A percentile compares a stretch with the other conserved stretches of the same genome.
These are phyloP conservation scores for Falco naumanni DNA, from an alignment of 2,797 vertebrate genomes.

Conservation along the genomic window DNA sequence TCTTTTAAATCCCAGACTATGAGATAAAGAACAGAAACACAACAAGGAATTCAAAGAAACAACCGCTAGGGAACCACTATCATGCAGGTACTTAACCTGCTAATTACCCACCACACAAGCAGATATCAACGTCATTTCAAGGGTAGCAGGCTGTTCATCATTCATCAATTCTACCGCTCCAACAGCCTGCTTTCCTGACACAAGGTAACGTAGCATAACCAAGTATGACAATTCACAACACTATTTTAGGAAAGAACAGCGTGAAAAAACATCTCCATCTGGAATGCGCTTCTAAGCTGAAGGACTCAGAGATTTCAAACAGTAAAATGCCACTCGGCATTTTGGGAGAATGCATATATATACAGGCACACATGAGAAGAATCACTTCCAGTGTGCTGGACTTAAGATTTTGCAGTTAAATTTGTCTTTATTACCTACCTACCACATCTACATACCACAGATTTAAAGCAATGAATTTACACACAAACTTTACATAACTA, in stretches of 20 bases:
- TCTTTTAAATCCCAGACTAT: not conserved
- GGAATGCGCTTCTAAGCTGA: not conserved
- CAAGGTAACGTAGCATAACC: not conserved
- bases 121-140: not conserved
- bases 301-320: not conserved
- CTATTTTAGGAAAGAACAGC: not conserved
- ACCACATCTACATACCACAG: not conserved
- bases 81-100: not conserved
- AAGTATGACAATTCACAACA: not conserved
- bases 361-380: accelerated
- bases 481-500: not conserved
- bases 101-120: not conserved
- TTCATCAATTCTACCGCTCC: not conserved
- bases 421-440: not conserved
- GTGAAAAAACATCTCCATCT: not conserved
- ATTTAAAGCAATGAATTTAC: not conserved
- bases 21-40: not conserved
- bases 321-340: not conserved
- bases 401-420: not conserved
- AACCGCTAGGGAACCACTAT: not conserved
- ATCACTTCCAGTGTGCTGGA: not conserved
- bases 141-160: not conserved
- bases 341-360: not conserved
- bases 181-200: not conserved
- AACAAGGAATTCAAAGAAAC: not conserved